These are phyloP conservation scores for Eospalax fontanierii DNA, from an alignment of 2,797 vertebrate species.

Conservation along the genomic window DNA sequence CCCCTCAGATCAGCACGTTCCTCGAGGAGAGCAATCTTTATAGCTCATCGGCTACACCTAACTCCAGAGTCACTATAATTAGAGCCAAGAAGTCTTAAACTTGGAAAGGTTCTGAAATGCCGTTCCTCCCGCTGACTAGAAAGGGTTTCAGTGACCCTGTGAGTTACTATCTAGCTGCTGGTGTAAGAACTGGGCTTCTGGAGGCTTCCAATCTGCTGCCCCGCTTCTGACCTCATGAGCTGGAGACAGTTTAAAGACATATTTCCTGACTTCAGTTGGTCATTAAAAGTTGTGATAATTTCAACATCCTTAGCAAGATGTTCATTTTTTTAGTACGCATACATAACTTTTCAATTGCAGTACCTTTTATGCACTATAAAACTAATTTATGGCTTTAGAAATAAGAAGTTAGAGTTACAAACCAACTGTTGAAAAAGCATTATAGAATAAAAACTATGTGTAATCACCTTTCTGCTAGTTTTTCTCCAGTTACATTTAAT, in stretches of 20 bases:
- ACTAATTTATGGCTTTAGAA: constrained; percentile 47
- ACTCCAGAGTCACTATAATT: not conserved
- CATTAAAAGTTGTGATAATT: constrained; percentile 10
- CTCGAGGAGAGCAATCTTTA: not conserved
- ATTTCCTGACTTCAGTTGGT: constrained; percentile 1
- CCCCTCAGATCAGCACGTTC: constrained; percentile 9
- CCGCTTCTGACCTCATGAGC: not conserved
- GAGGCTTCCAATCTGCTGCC: not conserved
- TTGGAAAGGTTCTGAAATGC: not conserved
- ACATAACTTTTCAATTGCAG: not conserved
- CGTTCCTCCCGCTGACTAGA: not conserved
- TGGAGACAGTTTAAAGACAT: constrained; percentile 10
- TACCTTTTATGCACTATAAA: constrained; percentile 22
- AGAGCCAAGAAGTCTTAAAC: not conserved
- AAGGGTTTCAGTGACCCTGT: not conserved
- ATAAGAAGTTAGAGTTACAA: not conserved
- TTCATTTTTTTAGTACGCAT: not conserved
- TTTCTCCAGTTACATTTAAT: too few species aligned
- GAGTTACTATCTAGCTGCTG: not conserved
- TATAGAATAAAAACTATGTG: too few species aligned
- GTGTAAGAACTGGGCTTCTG: not conserved
- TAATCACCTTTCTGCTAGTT: too few species aligned
- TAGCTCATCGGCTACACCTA: not conserved
- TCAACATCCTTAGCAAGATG: constrained; percentile 46
- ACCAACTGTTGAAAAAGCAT: too few species aligned